These are phyloP conservation scores for Synergus itoensis DNA, from an alignment of 2,888 invertebrate species.

Conservation along the genomic window DNA sequence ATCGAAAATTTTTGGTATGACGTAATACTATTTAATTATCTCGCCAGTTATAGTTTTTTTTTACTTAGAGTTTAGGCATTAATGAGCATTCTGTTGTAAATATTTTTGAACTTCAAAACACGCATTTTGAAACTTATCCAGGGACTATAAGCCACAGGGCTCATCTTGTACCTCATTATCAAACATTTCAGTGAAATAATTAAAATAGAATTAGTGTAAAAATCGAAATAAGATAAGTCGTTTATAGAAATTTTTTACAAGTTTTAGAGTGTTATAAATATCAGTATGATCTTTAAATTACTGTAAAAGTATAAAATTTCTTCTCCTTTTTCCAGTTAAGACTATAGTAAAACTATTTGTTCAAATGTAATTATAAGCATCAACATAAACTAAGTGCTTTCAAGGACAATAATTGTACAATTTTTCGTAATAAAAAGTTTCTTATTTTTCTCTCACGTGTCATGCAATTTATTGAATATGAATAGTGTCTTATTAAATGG, in stretches of 20 bases:
- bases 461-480: too few species aligned
- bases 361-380: background rate
- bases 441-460: background rate
- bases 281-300: too few species aligned
- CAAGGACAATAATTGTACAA: background rate
- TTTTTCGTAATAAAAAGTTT: background rate
- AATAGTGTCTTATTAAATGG: too few species aligned
- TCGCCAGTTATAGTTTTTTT: background rate
- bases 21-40: background rate
- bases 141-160: background rate
- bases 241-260: background rate
- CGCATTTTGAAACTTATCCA: background rate
- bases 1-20: slow-evolving; percentile 60
- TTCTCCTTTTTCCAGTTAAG: background rate
- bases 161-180: background rate
- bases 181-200: background rate
- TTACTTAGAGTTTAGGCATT: background rate
- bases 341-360: background rate
- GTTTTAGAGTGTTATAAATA: too few species aligned
- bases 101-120: background rate
- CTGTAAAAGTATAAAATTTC: too few species aligned
- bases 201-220: background rate
- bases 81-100: background rate
- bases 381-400: background rate
- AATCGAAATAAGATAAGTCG: background rate